Conservation (phyloP, 2,113 vertebrate genomes). For the Dasypus novemcinctus region DNA sequence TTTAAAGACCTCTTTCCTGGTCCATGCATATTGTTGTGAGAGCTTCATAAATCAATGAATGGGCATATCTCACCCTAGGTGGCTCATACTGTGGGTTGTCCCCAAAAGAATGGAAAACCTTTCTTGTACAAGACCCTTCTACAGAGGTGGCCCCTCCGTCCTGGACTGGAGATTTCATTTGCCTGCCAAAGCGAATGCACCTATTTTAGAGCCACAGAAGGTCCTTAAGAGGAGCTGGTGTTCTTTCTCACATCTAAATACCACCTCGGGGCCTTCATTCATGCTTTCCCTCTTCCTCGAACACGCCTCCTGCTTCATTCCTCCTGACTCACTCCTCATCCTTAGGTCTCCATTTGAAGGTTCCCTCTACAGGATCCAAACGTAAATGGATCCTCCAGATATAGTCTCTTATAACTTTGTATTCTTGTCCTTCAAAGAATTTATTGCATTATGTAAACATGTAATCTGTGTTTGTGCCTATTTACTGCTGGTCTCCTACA, state of each 20-base stretch:
- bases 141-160: not conserved
- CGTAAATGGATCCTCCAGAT: not conserved
- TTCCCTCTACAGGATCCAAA: not conserved
- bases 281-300: not conserved
- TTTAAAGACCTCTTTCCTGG: not conserved
- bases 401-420: not conserved
- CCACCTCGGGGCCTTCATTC: not conserved
- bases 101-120: not conserved
- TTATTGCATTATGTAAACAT: not conserved
- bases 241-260: not conserved
- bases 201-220: not conserved
- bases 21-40: not conserved
- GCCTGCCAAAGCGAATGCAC: not conserved
- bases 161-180: not conserved
- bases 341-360: not conserved
- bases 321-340: not conserved
- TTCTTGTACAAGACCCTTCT: not conserved
- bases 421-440: not conserved
- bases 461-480: not conserved
- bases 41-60: not conserved
- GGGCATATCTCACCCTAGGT: not conserved
- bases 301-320: not conserved
- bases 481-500: not conserved
- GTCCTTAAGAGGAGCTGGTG: not conserved
- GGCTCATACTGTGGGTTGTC: not conserved